Evolutionary conservation across 2,888 invertebrate genomes (phyloP), one percentile per base, ranked within the genome.

Genomic region (Pterostichus niger): DNA sequence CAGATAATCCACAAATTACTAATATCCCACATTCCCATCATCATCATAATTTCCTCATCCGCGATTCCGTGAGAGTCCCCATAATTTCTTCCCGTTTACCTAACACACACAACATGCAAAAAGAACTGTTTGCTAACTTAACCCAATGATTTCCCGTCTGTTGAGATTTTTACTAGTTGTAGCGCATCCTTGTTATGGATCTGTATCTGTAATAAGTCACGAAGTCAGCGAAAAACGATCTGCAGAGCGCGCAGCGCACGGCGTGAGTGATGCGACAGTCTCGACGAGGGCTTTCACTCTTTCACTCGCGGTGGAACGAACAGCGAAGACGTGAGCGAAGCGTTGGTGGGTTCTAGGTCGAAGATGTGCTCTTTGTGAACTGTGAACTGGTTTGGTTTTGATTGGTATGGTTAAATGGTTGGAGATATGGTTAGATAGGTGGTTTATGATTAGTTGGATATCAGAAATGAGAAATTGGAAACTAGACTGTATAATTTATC

Each of bases 181-280:
- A 15, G 64, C 35, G 64, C 64, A 64, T 64, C 64, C 64, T 64
- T 33, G 64, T 33, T 64, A 33, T 64, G 64, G 64, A 64, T 64
- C 64, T 64, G 64, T 64, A 64, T 64, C 64, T 64, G 31, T 33
- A 64, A 64, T 64, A 64, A 64, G 64, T 33, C 64, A 64, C 64
- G 64, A 64, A 31, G 4, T 56, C 54, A 49, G 13, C n/a, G n/a
- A n/a, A n/a, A n/a, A n/a, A n/a, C n/a, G n/a, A n/a, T n/a, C 24
- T 24, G 1, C 24, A 24, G 24, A 24, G 24, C 24, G 24, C 24
- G 2, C 24, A 24, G 24, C 24, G 24, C 24, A 24, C 24, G 24
- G 3, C 3, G 24, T 24, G 1, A 24, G 24, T 24, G 24, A 24
- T 24, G 13, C 52, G 52, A 52, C 13, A 52, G 52, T 6, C 52